A percentile compares a stretch with the other conserved stretches of the same genome.
These are phyloP conservation scores for Heptranchias perlo DNA, from an alignment of 2,113 vertebrate genomes.

Conservation along the genomic window DNA sequence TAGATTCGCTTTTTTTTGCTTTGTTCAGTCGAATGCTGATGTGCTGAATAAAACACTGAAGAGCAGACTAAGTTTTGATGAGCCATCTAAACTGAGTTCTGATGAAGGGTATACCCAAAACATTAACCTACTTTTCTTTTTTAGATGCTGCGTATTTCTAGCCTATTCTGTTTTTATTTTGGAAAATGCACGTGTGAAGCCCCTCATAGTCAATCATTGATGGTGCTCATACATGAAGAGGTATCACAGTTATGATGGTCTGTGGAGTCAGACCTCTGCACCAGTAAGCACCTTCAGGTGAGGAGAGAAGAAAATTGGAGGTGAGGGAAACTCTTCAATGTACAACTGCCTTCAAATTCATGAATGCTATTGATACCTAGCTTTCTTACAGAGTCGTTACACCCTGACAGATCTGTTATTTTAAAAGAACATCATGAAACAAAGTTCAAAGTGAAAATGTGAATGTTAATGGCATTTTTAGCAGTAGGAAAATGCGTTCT, in stretches of 20 bases:
- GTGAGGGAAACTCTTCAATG: neutral
- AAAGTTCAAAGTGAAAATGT: neutral
- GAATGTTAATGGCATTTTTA: neutral
- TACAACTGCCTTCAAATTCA: neutral
- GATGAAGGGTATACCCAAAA: neutral
- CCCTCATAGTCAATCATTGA: neutral
- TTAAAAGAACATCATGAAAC: neutral
- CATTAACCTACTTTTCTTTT: neutral
- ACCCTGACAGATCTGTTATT: neutral
- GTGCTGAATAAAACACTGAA: no score
- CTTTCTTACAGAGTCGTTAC: neutral
- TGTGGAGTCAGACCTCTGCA: neutral
- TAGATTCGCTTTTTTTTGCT: slow-evolving; percentile 29
- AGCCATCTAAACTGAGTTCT: neutral
- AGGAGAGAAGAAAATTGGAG: neutral
- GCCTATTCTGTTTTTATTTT: neutral
- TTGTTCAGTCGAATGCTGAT: slow-evolving; percentile 6
- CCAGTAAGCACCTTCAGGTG: neutral
- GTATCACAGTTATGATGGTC: neutral
- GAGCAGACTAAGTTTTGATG: neutral
- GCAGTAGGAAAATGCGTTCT: neutral
- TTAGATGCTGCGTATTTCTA: neutral
- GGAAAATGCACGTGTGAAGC: neutral
- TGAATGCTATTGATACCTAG: neutral
- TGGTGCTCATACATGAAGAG: neutral